phyloP scores from a whole-genome alignment of 1,140 invertebrate genomes.

The Stegodyphus dumicola region DNA sequence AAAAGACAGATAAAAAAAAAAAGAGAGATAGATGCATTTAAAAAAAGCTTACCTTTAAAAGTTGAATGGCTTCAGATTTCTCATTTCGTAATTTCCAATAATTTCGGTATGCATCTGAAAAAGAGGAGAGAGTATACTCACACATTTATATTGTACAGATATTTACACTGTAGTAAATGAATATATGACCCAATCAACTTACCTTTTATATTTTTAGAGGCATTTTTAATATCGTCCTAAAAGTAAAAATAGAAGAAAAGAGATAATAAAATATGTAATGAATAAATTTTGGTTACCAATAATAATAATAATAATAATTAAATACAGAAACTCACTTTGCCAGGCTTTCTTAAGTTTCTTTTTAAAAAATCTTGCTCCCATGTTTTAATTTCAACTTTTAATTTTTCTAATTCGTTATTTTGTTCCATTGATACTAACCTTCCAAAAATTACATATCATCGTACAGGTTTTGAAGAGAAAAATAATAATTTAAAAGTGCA shows the following conservation, averaged over 20 bases:
- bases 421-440: neutral
- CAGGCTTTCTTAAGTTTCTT: conserved; percentile 23
- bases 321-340: conserved; percentile 4
- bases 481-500: neutral
- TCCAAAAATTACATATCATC: neutral
- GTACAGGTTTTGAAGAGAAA: neutral
- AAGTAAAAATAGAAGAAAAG: neutral
- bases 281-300: neutral
- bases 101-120: conserved; percentile 34
- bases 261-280: neutral
- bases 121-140: neutral
- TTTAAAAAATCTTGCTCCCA: conserved; percentile 36
- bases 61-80: neutral
- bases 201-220: conserved; percentile 37
- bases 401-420: conserved; percentile 10
- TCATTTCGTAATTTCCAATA: conserved; percentile 46
- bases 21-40: neutral
- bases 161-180: neutral
- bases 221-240: conserved; percentile 33
- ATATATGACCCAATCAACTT: neutral
- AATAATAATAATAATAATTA: neutral
- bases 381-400: conserved; percentile 29
- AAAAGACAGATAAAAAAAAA: neutral
- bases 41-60: neutral
- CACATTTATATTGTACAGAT: neutral